A percentile compares a stretch with the other conserved stretches of the same genome.
Conservation (phyloP, 2,888 invertebrate genomes). For the Chelonus formosanus region DNA sequence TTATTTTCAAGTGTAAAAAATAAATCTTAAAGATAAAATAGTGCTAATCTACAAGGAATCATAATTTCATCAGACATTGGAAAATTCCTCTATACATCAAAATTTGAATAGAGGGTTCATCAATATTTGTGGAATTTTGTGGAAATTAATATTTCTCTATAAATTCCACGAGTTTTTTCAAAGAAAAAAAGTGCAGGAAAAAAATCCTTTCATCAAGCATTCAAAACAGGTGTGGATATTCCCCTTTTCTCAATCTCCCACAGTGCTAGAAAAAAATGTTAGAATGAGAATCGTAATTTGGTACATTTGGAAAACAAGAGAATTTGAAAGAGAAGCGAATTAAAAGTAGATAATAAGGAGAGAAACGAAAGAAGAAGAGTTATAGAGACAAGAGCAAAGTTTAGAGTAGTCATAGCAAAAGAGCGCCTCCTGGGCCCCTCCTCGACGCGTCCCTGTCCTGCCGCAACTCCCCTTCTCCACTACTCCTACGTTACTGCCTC, state of each 20-base stretch:
- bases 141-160: no score
- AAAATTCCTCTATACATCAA: not conserved
- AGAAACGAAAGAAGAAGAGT: no score
- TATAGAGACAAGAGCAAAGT: no score
- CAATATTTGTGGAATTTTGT: not conserved
- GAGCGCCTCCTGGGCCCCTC: constrained; percentile 32
- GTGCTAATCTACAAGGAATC: not conserved
- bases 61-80: no score
- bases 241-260: constrained; percentile 9
- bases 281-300: no score
- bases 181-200: constrained; percentile 15
- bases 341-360: no score
- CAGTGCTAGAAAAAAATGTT: not conserved
- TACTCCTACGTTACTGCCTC: constrained; percentile 33
- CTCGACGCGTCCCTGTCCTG: constrained; percentile 53
- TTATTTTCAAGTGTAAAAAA: not conserved
- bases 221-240: constrained; percentile 7
- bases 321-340: no score
- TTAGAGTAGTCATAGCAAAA: no score
- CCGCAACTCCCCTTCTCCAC: constrained; percentile 48
- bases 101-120: not conserved
- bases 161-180: constrained; percentile 13
- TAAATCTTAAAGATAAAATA: not conserved
- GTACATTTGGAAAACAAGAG: no score
- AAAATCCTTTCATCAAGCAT: constrained; percentile 26